A percentile compares a stretch with the other conserved stretches of the same genome.
Conservation (phyloP, 37 sponge, comb jelly and placozoan genomes). For the Beroe ovata region DNA sequence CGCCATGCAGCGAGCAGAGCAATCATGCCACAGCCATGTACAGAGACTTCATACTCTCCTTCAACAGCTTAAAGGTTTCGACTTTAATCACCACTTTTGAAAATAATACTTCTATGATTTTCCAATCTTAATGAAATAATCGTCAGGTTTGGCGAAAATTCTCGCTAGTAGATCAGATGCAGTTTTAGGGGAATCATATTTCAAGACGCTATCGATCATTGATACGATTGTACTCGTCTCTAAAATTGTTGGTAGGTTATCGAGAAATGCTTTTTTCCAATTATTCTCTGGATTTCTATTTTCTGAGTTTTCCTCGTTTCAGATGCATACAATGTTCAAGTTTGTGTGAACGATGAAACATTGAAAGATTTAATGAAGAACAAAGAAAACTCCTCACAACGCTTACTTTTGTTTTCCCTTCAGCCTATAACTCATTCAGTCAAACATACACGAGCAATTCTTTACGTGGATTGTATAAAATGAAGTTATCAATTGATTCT, state of each 20-base stretch:
- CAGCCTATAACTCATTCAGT: slow-evolving; percentile 41
- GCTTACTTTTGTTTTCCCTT: slow-evolving; percentile 5
- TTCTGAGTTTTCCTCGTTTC: not conserved
- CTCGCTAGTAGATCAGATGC: not conserved
- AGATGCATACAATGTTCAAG: not conserved
- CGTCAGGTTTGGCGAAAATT: not conserved
- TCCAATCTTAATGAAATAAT: too few relatives aligned
- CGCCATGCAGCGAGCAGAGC: not conserved
- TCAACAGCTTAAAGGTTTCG: slow-evolving; percentile 44
- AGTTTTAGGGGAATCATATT: not conserved
- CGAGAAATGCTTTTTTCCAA: not conserved
- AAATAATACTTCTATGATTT: too few relatives aligned
- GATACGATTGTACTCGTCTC: not conserved
- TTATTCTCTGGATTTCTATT: too few relatives aligned
- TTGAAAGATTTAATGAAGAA: not conserved
- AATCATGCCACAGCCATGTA: not conserved
- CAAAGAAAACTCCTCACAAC: not conserved
- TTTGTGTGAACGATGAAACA: not conserved
- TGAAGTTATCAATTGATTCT: too few relatives aligned
- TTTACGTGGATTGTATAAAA: slow-evolving; percentile 49
- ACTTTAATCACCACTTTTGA: too few relatives aligned
- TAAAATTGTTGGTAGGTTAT: slow-evolving; percentile 9
- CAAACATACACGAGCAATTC: slow-evolving; percentile 24
- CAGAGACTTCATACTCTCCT: slow-evolving; percentile 2
- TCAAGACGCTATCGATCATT: slow-evolving; percentile 7